Base-by-base conservation (phyloP, 1,140 invertebrate genomes). In the Plectrocnemia conspersa region DNA sequence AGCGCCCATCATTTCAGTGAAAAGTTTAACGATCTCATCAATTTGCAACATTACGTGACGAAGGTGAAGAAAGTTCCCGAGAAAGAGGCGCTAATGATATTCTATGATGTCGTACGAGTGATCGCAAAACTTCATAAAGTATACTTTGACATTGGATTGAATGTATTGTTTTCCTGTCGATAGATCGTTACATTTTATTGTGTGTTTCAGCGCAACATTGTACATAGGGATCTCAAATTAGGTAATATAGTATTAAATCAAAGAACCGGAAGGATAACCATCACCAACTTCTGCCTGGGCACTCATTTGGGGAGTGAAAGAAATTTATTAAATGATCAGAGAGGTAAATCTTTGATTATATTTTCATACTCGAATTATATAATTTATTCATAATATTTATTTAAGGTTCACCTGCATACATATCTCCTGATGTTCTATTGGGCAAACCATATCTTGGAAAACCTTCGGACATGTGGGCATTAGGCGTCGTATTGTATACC, bases 391-490 rank as follows among this genome's bases (percentile, higher is more conserved):
- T 11, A 46, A 46, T 13, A 46, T n/a, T 13, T 44, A 40, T 59
- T 59, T 2, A 64, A 75, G 73, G 89, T 1, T 89, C 87, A 35
- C 88, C 88, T 29, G 88, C 88, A 0, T 92, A 91, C 66, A 90
- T 91, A 61, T 89, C 87, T 19, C 88, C 89, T 1, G 89, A 91
- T 73, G 86, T 91, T 6, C 73, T 91, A 18, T 82, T 81, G 75
- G 88, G 87, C 60, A 83, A 83, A 67, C 81, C 81, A 16, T 85
- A 86, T 64, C 65, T 80, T 21, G 84, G 83, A 66, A 91, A 91
- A 68, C 87, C 88, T 0, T 88, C 86, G 23, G 89, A 92, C 66
- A 89, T 91, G 85, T 92, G 88, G 89, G 87, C 88, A 2, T 64
- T 91, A 1, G 88, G 88, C 4, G 86, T 92, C 18, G 84, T 91